Percentiles rank a stretch among this genome's conserved stretches.
phyloP scores from a whole-genome alignment of 2,888 invertebrate genomes.

The Chrysolina oricalcia region DNA sequence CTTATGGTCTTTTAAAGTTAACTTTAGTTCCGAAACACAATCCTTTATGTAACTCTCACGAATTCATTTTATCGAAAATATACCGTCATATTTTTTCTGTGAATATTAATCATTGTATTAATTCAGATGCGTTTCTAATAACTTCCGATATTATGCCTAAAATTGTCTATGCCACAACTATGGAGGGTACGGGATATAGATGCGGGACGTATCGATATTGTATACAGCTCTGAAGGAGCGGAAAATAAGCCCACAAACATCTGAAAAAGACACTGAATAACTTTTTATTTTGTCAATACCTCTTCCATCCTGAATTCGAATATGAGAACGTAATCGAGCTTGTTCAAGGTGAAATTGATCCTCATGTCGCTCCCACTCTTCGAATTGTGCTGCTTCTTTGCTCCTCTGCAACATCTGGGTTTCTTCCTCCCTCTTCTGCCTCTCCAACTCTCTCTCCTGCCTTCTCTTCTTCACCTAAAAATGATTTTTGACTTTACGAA shows the following conservation, averaged over 20 bases:
- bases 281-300: conserved; percentile 69
- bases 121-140: no score
- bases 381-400: conserved; percentile 91
- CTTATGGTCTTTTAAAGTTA: no score
- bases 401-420: conserved; percentile 89
- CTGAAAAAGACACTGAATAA: neutral
- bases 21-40: no score
- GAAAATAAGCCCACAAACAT: neutral
- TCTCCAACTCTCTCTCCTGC: conserved; percentile 90
- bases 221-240: no score
- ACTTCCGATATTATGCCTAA: no score
- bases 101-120: no score
- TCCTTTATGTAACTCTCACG: no score
- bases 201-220: no score
- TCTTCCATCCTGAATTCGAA: conserved; percentile 96
- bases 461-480: conserved; percentile 87
- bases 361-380: conserved; percentile 97
- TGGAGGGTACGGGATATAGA: no score
- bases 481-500: neutral
- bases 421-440: conserved; percentile 87
- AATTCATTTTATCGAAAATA: no score
- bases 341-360: conserved; percentile 98
- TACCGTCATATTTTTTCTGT: no score
- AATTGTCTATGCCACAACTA: no score
- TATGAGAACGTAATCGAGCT: conserved; percentile 90